Evolutionary conservation across 2,113 vertebrate genomes (phyloP).

Genomic region (Charadrius vociferus): DNA sequence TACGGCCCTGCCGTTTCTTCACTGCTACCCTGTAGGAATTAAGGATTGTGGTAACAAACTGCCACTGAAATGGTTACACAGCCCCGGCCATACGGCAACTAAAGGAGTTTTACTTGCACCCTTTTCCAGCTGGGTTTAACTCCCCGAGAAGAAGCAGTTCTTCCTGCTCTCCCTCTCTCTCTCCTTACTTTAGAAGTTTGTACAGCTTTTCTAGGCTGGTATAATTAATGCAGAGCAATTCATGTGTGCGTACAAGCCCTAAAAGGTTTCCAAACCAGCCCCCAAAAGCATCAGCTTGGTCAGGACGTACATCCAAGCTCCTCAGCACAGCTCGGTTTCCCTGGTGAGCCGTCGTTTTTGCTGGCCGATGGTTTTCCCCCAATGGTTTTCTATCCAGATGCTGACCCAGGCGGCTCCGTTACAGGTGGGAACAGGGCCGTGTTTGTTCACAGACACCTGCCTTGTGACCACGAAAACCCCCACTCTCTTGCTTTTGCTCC

Average conservation of each 20-base stretch:
- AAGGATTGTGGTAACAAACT: not conserved
- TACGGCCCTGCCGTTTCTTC: fast-evolving
- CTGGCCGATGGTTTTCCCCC: not conserved
- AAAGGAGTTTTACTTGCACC: not conserved
- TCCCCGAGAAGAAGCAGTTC: not conserved
- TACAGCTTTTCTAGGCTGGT: not conserved
- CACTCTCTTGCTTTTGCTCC: not conserved
- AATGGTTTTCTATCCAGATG: not conserved
- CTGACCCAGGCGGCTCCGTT: fast-evolving
- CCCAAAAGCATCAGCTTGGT: not conserved
- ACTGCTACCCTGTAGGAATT: no score
- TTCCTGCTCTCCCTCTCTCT: not conserved
- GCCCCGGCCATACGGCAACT: not conserved
- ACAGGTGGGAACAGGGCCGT: not conserved
- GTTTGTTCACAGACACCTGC: not conserved
- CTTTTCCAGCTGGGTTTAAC: not conserved
- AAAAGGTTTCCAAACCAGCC: not conserved
- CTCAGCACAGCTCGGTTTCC: not conserved
- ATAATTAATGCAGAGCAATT: not conserved
- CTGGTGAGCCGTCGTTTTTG: fast-evolving
- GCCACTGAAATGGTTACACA: not conserved
- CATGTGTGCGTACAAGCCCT: not conserved
- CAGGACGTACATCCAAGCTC: not conserved
- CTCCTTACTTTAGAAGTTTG: not conserved
- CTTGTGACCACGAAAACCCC: not conserved